Base-by-base conservation (phyloP, 2,113 vertebrate genomes). In the Morphnarchus princeps region DNA sequence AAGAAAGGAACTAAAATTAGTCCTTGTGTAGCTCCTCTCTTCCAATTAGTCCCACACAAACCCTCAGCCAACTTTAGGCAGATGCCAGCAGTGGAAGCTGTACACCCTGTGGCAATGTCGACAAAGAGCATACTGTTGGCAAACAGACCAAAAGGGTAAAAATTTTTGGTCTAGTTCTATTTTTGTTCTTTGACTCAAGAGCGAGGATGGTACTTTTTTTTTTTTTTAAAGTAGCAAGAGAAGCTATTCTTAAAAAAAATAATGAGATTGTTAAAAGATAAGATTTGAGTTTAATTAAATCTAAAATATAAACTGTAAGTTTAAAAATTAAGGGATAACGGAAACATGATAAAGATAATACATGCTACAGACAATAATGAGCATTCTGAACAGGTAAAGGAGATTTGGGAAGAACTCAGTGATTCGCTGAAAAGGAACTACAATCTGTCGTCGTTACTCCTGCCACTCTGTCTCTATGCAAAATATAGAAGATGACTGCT, bases 41-140 rank as follows among this genome's bases (percentile, higher is more conserved):
- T 74, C 28, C 77, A 82, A 82, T 67, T 55, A 94, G 38, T 74
- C 18, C 45, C 69, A 94, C 36, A 80, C 24, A 77, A 72, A 73
- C 14, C 52, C 63, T 38, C 42, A 87, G 90, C 84, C 88, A 89
- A 12, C 61, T 80, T 85, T 0, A 86, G 70, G 66, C 95, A 96
- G 79, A 95, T 80, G 90, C 54, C 93, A 93, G 71, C n/a, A 92
- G 43, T 90, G 40, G 79, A 93, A 90, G 90, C 88, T 69, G 52
- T 31, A 88, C 47, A 86, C 45, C 90, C 92, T 57, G 82, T 86
- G 82, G 82, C 88, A 95, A 86, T 69, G 58, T 67, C 4, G 6
- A 93, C 92, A 92, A 90, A 93, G 74, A 85, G 43, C 52, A 26
- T 11, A 7, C 63, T 81, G 47, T 61, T 67, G 70, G 70, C 69